Percentiles rank a stretch among this genome's conserved stretches.
Evolutionary conservation across 2,888 invertebrate species (phyloP).

Genomic region (Xestia ashworthii): DNA sequence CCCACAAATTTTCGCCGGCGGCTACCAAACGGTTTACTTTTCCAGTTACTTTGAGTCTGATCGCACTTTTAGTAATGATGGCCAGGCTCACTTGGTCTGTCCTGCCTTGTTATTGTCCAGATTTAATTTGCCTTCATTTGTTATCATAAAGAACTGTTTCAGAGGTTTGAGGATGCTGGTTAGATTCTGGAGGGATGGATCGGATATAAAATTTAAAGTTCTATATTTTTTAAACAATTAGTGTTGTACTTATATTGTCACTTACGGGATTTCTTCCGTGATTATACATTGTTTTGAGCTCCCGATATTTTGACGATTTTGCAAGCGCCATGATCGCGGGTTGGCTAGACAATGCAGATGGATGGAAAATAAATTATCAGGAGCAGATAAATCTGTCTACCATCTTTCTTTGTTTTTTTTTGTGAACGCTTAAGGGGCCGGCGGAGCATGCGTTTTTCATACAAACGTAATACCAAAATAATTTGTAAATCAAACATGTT

Average conservation of each 20-base stretch:
- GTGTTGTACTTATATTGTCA: background rate
- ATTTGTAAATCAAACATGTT: too few species aligned
- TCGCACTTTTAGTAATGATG: slow-evolving; percentile 59
- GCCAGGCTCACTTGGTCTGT: slow-evolving; percentile 29
- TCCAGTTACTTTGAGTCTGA: slow-evolving; percentile 52
- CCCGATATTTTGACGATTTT: too few species aligned
- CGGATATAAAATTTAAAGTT: background rate
- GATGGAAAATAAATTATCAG: too few species aligned
- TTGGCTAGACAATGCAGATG: too few species aligned
- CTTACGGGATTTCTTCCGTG: too few species aligned
- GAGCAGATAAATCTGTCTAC: too few species aligned
- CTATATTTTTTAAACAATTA: background rate
- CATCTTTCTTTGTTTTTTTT: too few species aligned
- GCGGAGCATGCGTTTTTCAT: too few species aligned
- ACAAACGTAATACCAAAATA: too few species aligned
- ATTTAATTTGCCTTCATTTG: slow-evolving; percentile 2
- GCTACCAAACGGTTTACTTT: slow-evolving; percentile 53
- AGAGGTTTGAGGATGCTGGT: slow-evolving; percentile 8
- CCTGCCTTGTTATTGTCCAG: slow-evolving; percentile 13
- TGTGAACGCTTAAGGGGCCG: too few species aligned
- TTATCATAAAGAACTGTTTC: background rate
- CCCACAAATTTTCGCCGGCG: slow-evolving; percentile 44
- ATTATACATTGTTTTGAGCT: too few species aligned
- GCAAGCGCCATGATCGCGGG: too few species aligned
- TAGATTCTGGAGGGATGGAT: background rate